phyloP scores from a whole-genome alignment of 2,113 vertebrate genomes.

The Buteo buteo region DNA sequence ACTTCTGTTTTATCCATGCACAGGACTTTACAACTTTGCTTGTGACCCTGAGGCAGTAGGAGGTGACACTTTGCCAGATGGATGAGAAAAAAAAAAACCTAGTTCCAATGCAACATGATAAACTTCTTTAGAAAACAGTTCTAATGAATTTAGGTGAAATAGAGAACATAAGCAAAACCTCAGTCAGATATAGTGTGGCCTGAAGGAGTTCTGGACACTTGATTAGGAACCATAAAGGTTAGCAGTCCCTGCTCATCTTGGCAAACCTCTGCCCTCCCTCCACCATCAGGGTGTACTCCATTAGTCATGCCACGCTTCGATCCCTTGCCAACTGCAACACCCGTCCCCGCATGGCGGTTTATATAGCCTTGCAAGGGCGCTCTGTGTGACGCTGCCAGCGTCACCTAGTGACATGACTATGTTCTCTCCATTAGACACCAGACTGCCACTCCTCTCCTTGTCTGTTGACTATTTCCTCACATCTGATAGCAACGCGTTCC shows the following conservation, averaged over 20 bases:
- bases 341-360: fast-evolving
- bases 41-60: background rate
- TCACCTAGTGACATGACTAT: background rate
- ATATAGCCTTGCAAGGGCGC: fast-evolving
- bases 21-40: background rate
- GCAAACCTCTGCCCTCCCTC: background rate
- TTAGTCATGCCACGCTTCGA: fast-evolving
- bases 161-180: background rate
- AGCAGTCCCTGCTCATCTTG: background rate
- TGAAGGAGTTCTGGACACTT: background rate
- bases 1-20: background rate
- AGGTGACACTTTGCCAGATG: background rate
- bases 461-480: background rate
- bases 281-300: background rate
- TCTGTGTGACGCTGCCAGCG: background rate
- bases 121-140: background rate
- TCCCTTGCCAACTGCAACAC: background rate
- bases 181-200: background rate
- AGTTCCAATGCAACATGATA: background rate
- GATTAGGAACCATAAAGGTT: background rate
- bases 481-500: fast-evolving
- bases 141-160: background rate
- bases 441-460: background rate
- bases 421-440: background rate
- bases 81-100: background rate